Base-by-base conservation (phyloP, 2,113 vertebrate species). In the Talpa occidentalis region DNA sequence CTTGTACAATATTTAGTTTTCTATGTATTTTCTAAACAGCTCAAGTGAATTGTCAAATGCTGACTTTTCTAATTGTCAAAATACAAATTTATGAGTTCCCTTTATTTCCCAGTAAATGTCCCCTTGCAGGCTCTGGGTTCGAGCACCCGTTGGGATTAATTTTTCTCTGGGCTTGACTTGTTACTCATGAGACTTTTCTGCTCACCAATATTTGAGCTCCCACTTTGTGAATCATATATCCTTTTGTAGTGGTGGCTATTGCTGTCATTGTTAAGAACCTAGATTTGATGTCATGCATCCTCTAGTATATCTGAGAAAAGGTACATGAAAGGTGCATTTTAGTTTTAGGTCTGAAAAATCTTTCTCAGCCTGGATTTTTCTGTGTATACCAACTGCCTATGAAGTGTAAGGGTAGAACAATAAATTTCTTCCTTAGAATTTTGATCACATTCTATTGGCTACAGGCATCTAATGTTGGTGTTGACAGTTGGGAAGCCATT, bases 251-350 rank as follows among this genome's bases (percentile, higher is more conserved):
- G 67, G 37, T 56, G 83, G 59, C 54, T 86, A 8, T 62, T 40
- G 40, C 80, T 37, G 3, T 70, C 60, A 56, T 85, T 94, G 82
- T 88, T 95, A 81, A 85, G 77, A 74, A 77, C 26, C 69, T 94
- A 88, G 70, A 91, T 88, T 92, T 97, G 69, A 94, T 30, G 44
- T 54, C 90, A 37, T 70, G 28, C 42, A 47, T 78, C 70, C 21
- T 93, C 47, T 14, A 67, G 72, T n/a, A 88, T 28, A 95, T 79
- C 60, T 30, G 16, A 96, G 37, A 44, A 80, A 88, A 94, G 49
- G 49, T 40, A 40, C 15, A n/a, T 69, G 32, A 35, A 67, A 94
- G 16, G 60, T 79, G 24, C 77, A 87, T 83, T 93, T 95, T 80
- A 84, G 82, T 94, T 74, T 52, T 42, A 88, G 47, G 26, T 54